These are phyloP conservation scores for Catostylus mosaicus DNA, from an alignment of 30 jellyfish, hydroid and myxozoan genomes.

Conservation along the genomic window DNA sequence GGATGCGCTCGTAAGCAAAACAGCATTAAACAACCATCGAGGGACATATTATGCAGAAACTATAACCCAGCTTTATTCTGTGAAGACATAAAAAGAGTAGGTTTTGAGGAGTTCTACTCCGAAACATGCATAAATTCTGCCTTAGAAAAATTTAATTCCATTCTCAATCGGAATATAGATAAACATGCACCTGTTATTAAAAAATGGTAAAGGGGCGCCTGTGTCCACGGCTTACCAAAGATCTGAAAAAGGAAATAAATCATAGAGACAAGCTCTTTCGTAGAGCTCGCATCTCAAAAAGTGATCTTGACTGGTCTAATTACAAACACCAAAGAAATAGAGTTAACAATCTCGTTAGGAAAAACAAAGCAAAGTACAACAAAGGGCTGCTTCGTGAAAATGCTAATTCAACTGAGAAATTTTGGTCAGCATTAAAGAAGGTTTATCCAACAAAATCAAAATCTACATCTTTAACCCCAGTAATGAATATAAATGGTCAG, in stretches of 20 bases:
- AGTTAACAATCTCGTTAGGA: slow-evolving; percentile 54
- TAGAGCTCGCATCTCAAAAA: slow-evolving; percentile 39
- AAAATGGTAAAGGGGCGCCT: slow-evolving; percentile 66
- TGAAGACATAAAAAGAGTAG: slow-evolving; percentile 45
- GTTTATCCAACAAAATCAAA: slow-evolving; percentile 35
- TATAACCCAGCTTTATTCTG: slow-evolving; percentile 18
- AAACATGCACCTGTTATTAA: slow-evolving; percentile 68
- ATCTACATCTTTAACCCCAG: slow-evolving; percentile 15
- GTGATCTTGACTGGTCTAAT: slow-evolving; percentile 22
- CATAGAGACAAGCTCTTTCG: slow-evolving; percentile 75
- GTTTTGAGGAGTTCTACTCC: slow-evolving; percentile 44
- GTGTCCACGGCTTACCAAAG: slow-evolving; percentile 72
- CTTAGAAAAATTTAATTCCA: slow-evolving; percentile 37
- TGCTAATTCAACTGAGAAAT: slow-evolving; percentile 39
- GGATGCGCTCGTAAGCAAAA: slow-evolving; percentile 5
- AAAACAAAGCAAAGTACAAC: slow-evolving; percentile 44
- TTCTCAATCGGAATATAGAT: slow-evolving; percentile 34
- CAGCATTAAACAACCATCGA: not conserved
- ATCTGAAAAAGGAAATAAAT: slow-evolving; percentile 30
- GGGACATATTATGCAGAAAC: slow-evolving; percentile 4
- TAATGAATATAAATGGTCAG: slow-evolving; percentile 48
- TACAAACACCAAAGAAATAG: slow-evolving; percentile 17
- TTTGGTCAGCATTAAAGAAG: slow-evolving; percentile 55
- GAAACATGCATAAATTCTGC: slow-evolving; percentile 58
- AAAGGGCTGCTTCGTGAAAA: slow-evolving; percentile 47